phyloP scores from a whole-genome alignment of 2,888 invertebrate species.

The Muschampia plurimacula region DNA sequence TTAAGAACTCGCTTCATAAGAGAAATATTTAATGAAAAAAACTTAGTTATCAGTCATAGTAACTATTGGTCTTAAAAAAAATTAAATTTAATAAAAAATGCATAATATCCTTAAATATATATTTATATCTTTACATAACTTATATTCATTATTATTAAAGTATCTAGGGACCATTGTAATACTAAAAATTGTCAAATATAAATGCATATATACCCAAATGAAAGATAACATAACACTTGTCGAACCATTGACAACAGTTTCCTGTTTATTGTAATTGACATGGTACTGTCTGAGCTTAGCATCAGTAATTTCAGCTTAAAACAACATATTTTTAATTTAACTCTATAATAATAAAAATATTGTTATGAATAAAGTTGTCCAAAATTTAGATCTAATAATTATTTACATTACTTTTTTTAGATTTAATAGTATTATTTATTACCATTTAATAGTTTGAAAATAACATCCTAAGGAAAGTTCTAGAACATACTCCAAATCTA shows the following conservation, averaged over 20 bases:
- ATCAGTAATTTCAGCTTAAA: conserved; percentile 51
- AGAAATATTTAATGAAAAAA: neutral
- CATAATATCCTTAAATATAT: conserved; percentile 12
- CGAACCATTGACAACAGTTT: conserved; percentile 50
- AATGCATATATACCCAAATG: conserved; percentile 14
- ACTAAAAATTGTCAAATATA: conserved; percentile 6
- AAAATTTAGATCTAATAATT: conserved; percentile 40
- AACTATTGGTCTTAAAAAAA: neutral
- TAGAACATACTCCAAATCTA: conserved; percentile 38
- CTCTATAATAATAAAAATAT: conserved; percentile 37
- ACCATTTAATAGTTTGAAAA: conserved; percentile 38
- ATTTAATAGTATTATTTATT: conserved; percentile 35
- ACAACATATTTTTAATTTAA: conserved; percentile 52
- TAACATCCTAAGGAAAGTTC: conserved; percentile 31
- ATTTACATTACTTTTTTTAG: conserved; percentile 36
- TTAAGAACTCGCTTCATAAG: too few species aligned
- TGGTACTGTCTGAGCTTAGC: conserved; percentile 71
- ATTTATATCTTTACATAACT: conserved; percentile 7
- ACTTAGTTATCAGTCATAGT: neutral
- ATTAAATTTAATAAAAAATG: conserved; percentile 13
- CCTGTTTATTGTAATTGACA: conserved; percentile 67
- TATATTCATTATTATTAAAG: neutral
- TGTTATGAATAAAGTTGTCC: conserved; percentile 41
- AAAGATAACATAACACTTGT: conserved; percentile 10
- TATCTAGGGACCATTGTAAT: neutral